A percentile compares a stretch with the other conserved stretches of the same genome.
phyloP scores from a whole-genome alignment of 2,797 vertebrate species.

The Enteromius mattozi region DNA sequence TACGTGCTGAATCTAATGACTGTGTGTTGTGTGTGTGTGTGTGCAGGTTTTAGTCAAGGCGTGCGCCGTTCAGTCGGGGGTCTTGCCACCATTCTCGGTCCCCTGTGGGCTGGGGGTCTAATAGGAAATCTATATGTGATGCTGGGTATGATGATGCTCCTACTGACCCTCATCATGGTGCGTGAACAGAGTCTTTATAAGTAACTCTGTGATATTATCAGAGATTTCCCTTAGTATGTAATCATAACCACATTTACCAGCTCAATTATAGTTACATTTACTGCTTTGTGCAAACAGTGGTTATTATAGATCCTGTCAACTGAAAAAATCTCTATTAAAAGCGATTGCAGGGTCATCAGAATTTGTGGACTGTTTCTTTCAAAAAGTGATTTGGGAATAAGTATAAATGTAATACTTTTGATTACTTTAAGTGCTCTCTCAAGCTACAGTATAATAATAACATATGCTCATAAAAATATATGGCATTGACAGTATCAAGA shows the following conservation, averaged over 20 bases:
- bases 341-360: background rate
- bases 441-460: background rate
- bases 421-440: background rate
- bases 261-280: background rate
- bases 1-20: no score
- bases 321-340: background rate
- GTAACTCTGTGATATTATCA: background rate
- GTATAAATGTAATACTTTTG: background rate
- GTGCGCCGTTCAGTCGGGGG: slow-evolving; percentile 85
- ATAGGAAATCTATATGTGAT: slow-evolving; percentile 82
- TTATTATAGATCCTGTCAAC: background rate
- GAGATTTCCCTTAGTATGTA: slow-evolving; percentile 13
- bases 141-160: slow-evolving; percentile 85
- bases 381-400: background rate
- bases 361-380: background rate
- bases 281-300: slow-evolving; percentile 1
- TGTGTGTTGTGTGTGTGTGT: slow-evolving; percentile 33
- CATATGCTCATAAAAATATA: background rate
- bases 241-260: slow-evolving; percentile 31
- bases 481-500: background rate
- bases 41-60: slow-evolving; percentile 83
- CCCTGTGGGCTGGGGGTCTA: slow-evolving; percentile 85
- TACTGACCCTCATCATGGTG: slow-evolving; percentile 81
- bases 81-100: slow-evolving; percentile 85
- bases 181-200: slow-evolving; percentile 59